These are phyloP conservation scores for Cephalopachus bancanus DNA, from an alignment of 2,797 vertebrate genomes.

Conservation along the genomic window DNA sequence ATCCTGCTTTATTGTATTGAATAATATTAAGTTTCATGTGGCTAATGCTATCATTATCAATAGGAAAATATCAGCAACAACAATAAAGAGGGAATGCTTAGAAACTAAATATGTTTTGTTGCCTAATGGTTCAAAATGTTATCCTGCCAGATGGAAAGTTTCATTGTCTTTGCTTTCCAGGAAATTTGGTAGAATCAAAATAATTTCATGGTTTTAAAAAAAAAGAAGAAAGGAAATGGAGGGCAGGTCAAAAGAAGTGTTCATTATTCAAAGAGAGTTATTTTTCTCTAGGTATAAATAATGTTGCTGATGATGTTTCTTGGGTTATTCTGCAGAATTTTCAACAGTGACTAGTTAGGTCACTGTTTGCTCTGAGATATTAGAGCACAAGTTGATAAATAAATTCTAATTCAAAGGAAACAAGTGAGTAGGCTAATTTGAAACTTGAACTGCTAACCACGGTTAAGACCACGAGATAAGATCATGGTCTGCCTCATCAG, in stretches of 20 bases:
- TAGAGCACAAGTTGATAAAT: background rate
- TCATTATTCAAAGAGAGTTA: background rate
- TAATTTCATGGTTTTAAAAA: constrained; percentile 10
- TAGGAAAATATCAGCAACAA: constrained; percentile 64
- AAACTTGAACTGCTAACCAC: background rate
- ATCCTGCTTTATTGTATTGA: constrained; percentile 42
- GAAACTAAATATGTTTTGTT: constrained; percentile 52
- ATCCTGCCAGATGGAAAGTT: constrained; percentile 60
- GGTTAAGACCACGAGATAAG: background rate
- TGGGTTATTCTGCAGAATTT: background rate
- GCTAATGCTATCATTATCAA: constrained; percentile 63
- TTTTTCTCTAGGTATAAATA: constrained; percentile 40
- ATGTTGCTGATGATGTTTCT: background rate
- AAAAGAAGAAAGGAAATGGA: constrained; percentile 43
- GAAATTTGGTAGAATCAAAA: constrained; percentile 54
- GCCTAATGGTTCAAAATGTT: constrained; percentile 72
- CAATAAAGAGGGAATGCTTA: constrained; percentile 41
- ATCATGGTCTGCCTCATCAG: background rate
- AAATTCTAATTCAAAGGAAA: background rate
- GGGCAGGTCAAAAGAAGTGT: background rate
- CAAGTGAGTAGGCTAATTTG: background rate
- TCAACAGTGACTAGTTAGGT: background rate
- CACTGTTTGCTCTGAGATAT: background rate
- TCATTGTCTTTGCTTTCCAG: constrained; percentile 66
- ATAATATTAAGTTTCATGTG: constrained; percentile 73